Evolutionary conservation across 2,797 vertebrate genomes (phyloP), one percentile per base, ranked within the genome.

Genomic region (Argentina silus): DNA sequence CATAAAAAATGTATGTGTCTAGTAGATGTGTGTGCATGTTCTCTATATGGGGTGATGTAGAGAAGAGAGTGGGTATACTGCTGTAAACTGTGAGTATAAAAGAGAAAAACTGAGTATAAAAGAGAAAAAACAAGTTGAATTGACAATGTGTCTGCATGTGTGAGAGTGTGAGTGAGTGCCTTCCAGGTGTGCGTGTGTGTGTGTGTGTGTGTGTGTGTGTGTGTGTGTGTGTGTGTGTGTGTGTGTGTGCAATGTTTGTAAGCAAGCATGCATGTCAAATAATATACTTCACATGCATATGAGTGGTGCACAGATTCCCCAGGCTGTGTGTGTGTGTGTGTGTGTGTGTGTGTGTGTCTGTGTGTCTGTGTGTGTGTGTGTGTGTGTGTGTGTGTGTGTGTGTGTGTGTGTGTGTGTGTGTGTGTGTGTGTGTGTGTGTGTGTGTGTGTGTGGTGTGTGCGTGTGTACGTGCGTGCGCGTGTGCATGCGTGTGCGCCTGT

Each of bases 221-320:
- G 45, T 21, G 6, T 67, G 21, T 0, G 36, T 44, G 12, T 63
- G 42, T 47, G 42, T 63, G 36, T 44, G 8, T 63, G 6, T 44
- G 36, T 17, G 27, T n/a, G 61, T 21, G 19, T 51, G 45, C 47
- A 11, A n/a, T 68, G 42, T 36, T 48, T 44, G 17, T 14, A 3
- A 79, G 72, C 72, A 17, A 6, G 27, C 11, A 11, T 62, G 60
- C 27, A 6, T 62, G 27, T 36, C n/a, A 36, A 36, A 36, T 36
- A 36, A 36, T 2, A 36, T 36, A 36, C 27, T 36, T 36, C 27
- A 36, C 27, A 36, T 56, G n/a, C 45, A 42, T 76, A 75, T 51
- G 66, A 53, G 47, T 27, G 19, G 68, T 81, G 74, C 73, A 23
- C 56, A 19, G 56, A 36, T 19, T 57, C n/a, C 55, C n/a, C 55